Evolutionary conservation across 1,140 invertebrate species (phyloP), one percentile per base, ranked within the genome.

Genomic region (Bombus difficillimus): DNA sequence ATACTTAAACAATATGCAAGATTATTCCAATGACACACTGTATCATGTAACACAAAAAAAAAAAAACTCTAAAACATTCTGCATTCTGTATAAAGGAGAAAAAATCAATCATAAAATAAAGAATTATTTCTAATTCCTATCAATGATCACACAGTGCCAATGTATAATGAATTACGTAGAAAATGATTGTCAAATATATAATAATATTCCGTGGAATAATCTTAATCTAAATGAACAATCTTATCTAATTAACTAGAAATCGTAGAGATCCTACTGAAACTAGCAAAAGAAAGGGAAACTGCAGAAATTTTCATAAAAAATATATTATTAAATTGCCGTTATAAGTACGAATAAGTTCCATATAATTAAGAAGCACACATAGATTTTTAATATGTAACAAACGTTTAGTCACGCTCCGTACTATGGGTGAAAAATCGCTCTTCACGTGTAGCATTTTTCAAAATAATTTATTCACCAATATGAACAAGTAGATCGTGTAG

Each of bases 401-500:
- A 39, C 66, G 37, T 59, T 73, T 37, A 10, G 25, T 79, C 62
- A 37, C 72, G 37, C n/a, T 28, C 8, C 28, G 2, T 81, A 74
- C 72, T 53, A 1, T 59, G 37, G 53, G 39, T 43, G 59, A 89
- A 69, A 86, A 76, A 62, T 85, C 57, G 75, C 74, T 87, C 25
- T 15, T 53, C 15, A 66, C 43, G 43, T 86, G 75, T 79, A 76
- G 34, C 78, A 81, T 83, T 89, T 89, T 87, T 83, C 88, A 87
- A 92, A 92, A 92, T 92, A 92, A 92, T 92, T 92, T 92, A 92
- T 92, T 92, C 86, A 87, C 84, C 86, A 88, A 88, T 89, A 90
- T 87, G 88, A 92, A 89, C 88, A 92, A 88, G 78, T 90, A 87
- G 78, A 83, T 91, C 84, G 64, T 91, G 88, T 85, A 89, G 86